These are phyloP conservation scores for Muschampia plurimacula DNA, from an alignment of 2,888 invertebrate species.

Conservation along the genomic window DNA sequence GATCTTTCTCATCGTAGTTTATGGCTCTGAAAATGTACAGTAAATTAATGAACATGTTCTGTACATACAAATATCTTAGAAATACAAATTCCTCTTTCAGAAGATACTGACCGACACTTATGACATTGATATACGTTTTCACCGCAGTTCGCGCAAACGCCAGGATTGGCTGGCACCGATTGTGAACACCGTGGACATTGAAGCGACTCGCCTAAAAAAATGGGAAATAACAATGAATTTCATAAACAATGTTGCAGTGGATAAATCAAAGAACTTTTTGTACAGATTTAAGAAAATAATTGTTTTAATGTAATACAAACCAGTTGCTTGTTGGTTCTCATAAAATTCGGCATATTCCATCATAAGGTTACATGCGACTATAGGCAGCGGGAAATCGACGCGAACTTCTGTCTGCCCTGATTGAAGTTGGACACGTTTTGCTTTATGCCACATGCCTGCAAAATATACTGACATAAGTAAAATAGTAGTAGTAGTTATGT, in stretches of 20 bases:
- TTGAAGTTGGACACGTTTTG: constrained; percentile 95
- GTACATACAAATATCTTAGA: background rate
- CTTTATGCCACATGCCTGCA: constrained; percentile 97
- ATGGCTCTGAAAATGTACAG: constrained; percentile 89
- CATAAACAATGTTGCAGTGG: background rate
- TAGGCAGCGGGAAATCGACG: constrained; percentile 98
- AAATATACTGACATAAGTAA: background rate
- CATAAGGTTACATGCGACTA: constrained; percentile 99
- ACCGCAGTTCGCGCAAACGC: constrained; percentile 98
- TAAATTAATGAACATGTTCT: background rate
- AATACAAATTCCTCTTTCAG: background rate
- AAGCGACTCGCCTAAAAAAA: constrained; percentile 89
- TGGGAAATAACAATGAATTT: background rate
- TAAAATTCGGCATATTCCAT: constrained; percentile 99
- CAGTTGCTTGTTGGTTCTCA: constrained; percentile 96
- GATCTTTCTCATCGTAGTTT: constrained; percentile 99
- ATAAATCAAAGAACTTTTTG: background rate
- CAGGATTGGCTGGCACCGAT: constrained; percentile 98
- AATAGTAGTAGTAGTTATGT: no score
- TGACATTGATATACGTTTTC: constrained; percentile 99
- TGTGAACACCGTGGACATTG: constrained; percentile 98
- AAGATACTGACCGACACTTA: constrained; percentile 91
- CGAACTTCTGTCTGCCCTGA: constrained; percentile 98
- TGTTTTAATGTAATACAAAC: constrained; percentile 58
- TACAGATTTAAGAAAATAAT: background rate